Evolutionary conservation across 2,113 vertebrate species (phyloP).

Genomic region (Illadopsis cleaveri): DNA sequence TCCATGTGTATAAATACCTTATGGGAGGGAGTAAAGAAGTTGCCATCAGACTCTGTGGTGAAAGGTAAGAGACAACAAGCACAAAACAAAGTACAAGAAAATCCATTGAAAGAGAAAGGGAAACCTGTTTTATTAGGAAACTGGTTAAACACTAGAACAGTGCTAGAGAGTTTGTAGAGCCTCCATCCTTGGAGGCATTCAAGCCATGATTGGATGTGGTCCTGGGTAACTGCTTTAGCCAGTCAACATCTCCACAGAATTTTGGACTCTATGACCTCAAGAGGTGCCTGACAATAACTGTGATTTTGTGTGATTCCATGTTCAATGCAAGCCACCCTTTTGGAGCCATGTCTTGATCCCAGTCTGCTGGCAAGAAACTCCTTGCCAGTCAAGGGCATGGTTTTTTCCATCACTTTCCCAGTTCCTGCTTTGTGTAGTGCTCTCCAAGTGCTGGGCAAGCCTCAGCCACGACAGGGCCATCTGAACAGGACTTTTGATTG

Average conservation of each 20-base stretch:
- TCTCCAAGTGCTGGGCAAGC: neutral
- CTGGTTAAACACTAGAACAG: neutral
- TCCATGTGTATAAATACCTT: neutral
- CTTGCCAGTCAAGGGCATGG: neutral
- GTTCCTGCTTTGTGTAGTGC: neutral
- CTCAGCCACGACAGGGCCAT: neutral
- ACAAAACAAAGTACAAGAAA: neutral
- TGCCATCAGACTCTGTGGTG: neutral
- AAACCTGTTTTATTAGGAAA: neutral
- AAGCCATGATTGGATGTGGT: neutral
- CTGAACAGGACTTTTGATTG: neutral
- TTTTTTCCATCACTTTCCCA: neutral
- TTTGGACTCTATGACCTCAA: neutral
- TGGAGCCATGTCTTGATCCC: neutral
- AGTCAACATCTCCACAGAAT: neutral
- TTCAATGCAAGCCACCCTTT: neutral
- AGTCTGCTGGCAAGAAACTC: neutral
- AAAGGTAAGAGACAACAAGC: neutral
- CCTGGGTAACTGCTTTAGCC: neutral
- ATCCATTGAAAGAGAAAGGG: neutral
- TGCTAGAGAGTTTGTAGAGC: neutral
- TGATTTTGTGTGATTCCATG: neutral
- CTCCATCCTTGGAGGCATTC: neutral
- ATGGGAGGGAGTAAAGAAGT: neutral
- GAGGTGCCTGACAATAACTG: neutral